Evolutionary conservation across 2,113 vertebrate genomes (phyloP).

Genomic region (Chitala chitala): DNA sequence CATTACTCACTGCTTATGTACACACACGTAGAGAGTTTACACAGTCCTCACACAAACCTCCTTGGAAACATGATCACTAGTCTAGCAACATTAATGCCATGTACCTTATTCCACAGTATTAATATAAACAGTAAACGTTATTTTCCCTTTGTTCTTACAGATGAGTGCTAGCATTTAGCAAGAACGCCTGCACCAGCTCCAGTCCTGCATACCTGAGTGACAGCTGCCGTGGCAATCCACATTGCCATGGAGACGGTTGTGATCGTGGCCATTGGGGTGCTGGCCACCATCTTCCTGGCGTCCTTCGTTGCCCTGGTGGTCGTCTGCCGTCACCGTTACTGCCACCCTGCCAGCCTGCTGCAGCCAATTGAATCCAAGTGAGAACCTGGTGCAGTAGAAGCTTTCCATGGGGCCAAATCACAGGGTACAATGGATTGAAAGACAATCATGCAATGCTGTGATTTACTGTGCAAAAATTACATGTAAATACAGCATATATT

Average conservation of each 20-base stretch:
- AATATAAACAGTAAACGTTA: neutral
- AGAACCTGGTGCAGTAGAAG: constrained; percentile 32
- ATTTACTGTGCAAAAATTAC: neutral
- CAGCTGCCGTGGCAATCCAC: constrained; percentile 20
- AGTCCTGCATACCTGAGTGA: constrained; percentile 11
- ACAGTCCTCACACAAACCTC: too few species aligned
- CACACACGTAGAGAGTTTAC: too few species aligned
- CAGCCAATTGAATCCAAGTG: constrained; percentile 88
- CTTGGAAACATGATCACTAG: too few species aligned
- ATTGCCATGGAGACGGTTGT: constrained; percentile 89
- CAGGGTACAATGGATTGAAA: too few species aligned
- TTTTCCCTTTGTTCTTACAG: constrained; percentile 33
- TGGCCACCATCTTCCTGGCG: constrained; percentile 92
- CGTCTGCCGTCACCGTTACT: constrained; percentile 89
- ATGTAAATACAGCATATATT: too few species aligned
- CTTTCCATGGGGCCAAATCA: neutral
- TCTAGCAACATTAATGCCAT: neutral
- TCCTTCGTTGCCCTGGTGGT: constrained; percentile 88
- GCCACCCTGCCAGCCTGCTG: constrained; percentile 76
- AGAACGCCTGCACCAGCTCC: constrained; percentile 24
- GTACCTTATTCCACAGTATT: neutral
- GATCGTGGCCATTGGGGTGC: constrained; percentile 89
- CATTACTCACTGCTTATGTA: neutral
- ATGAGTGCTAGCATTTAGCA: constrained; percentile 43
- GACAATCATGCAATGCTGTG: too few species aligned